These are phyloP conservation scores for Miniopterus natalensis DNA, from an alignment of 2,113 vertebrate genomes.

Conservation along the genomic window DNA sequence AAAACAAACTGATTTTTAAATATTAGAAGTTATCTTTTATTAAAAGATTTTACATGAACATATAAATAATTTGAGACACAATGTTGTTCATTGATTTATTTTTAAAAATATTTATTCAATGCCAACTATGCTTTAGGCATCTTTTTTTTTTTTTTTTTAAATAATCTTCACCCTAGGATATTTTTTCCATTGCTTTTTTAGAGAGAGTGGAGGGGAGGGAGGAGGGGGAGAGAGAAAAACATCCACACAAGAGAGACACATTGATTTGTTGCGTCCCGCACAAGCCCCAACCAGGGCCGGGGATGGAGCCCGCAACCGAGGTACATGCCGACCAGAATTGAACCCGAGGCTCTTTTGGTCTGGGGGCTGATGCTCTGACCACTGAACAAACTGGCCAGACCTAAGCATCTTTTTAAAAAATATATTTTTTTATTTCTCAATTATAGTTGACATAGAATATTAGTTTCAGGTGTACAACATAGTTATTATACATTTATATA, in stretches of 20 bases:
- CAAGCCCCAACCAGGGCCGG: no score
- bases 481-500: not conserved
- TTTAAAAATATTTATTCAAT: not conserved
- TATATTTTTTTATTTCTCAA: not conserved
- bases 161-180: no score
- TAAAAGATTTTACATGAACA: not conserved
- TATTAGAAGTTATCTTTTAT: constrained; percentile 12
- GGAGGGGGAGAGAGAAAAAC: no score
- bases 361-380: no score
- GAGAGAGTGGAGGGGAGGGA: no score
- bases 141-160: not conserved
- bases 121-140: not conserved
- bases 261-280: no score
- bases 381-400: no score
- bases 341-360: no score
- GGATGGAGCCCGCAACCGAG: no score
- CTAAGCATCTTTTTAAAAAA: not conserved
- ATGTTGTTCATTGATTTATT: not conserved
- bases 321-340: no score
- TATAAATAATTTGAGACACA: constrained; percentile 24
- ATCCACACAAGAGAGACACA: no score
- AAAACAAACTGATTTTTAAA: constrained; percentile 33
- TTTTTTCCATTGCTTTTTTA: no score
- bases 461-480: not conserved
- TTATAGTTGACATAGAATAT: not conserved